Evolutionary conservation across 2,113 vertebrate genomes (phyloP), one percentile per base, ranked within the genome.

Genomic region (Sylvicapra grimmia): DNA sequence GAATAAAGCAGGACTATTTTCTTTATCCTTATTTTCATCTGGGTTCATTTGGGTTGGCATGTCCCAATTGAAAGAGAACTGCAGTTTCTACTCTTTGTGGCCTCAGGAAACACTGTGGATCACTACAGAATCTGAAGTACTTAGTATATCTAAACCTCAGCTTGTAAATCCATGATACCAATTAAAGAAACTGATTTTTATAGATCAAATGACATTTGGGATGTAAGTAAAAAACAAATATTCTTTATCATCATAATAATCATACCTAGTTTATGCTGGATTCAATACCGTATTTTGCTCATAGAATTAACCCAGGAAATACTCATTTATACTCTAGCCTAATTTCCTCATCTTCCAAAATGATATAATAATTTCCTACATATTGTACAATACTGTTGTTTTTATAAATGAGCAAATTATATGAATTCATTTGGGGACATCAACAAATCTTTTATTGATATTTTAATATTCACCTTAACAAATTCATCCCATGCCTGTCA

Each of bases 1-100:
- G n/a, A 89, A 59, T 90, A 63, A 95, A 56, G 27, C 15, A 65
- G 23, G 47, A 94, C 65, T 91, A 19, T 72, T 97, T 96, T 93
- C 65, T 56, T 77, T 47, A 85, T 61, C 5, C 4, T 29, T 19
- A 53, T 25, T 94, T 40, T 6, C 27, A 47, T 25, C 29, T 27
- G 56, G 61, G 61, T 63, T 63, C n/a, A 49, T 92, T 72, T 9
- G 54, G 18, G 47, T 79, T 77, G 23, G 7, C 77, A 21, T 51
- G 63, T 33, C 11, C 31, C 31, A 13, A 2, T 40, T 63, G 40
- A 85, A 96, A 94, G 18, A 49, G 10, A 59, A 16, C 4, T 27
- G 75, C 7, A 27, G 61, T 5, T 95, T 95, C 40, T 75, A 23
- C 8, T 65, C 19, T 54, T 2, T 47, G 47, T 87, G 16, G 3